These are phyloP conservation scores for Hyles vespertilio DNA, from an alignment of 1,140 invertebrate species.

Conservation along the genomic window DNA sequence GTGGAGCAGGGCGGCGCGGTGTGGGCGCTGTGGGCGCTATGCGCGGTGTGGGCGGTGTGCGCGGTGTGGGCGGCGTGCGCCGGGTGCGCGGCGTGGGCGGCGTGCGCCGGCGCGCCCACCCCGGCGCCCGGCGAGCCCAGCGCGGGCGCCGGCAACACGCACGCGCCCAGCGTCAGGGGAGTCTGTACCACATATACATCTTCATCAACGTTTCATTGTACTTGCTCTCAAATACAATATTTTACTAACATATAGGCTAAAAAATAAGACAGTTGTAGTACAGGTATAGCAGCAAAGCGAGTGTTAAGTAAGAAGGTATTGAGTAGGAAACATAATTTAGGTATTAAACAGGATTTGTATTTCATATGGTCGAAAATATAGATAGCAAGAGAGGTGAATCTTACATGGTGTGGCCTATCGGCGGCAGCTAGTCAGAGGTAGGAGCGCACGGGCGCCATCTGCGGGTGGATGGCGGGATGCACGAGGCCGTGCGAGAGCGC, in stretches of 20 bases:
- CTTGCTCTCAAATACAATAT: too few species aligned
- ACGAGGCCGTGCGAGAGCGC: slow-evolving; percentile 92
- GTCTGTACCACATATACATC: slow-evolving; percentile 71
- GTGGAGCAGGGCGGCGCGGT: slow-evolving; percentile 95
- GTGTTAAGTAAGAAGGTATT: too few species aligned
- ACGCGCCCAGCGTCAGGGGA: slow-evolving; percentile 87
- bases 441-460: slow-evolving; percentile 96
- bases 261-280: too few species aligned
- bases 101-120: slow-evolving; percentile 82
- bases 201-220: too few species aligned
- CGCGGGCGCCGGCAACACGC: slow-evolving; percentile 86
- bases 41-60: slow-evolving; percentile 79
- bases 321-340: too few species aligned
- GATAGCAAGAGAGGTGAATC: slow-evolving; percentile 11
- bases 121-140: slow-evolving; percentile 91
- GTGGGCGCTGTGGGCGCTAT: slow-evolving; percentile 87
- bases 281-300: too few species aligned
- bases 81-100: slow-evolving; percentile 28
- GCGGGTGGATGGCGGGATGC: slow-evolving; percentile 96
- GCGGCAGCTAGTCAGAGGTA: slow-evolving; percentile 97
- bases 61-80: slow-evolving; percentile 16
- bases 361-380: too few species aligned
- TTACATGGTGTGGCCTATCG: slow-evolving; percentile 83
- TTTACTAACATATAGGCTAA: too few species aligned
- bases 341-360: too few species aligned